Percentiles rank a stretch among this genome's conserved stretches.
phyloP scores from a whole-genome alignment of 2,113 vertebrate genomes.

The Ardeotis arabs region DNA sequence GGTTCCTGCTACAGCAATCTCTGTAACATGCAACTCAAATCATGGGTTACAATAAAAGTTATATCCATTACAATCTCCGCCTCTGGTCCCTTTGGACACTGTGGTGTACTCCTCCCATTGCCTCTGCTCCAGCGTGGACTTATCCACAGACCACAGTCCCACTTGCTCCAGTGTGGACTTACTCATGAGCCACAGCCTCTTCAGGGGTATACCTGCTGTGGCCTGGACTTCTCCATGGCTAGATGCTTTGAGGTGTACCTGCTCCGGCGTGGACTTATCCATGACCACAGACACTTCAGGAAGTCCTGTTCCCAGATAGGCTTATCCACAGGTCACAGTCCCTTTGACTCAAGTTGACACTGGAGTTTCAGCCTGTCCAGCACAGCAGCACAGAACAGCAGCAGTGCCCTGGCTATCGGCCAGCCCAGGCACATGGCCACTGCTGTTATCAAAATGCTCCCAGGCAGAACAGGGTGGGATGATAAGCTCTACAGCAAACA shows the following conservation, averaged over 20 bases:
- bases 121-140: not conserved
- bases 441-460: constrained; percentile 18
- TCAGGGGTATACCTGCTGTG: not conserved
- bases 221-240: not conserved
- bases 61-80: not conserved
- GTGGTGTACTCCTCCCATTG: not conserved
- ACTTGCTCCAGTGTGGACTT: not conserved
- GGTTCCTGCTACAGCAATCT: not conserved
- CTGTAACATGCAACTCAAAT: not conserved
- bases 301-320: not conserved
- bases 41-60: not conserved
- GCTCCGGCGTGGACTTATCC: not conserved
- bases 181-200: not conserved
- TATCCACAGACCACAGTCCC: not conserved
- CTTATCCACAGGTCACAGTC: not conserved
- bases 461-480: not conserved
- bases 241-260: not conserved
- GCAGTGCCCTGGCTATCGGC: not conserved
- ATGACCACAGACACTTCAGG: not conserved
- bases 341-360: not conserved
- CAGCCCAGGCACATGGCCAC: not conserved
- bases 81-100: not conserved
- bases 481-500: constrained; percentile 34
- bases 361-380: not conserved
- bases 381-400: not conserved